Evolutionary conservation across 2,113 vertebrate species (phyloP).

Genomic region (Callipepla californica): DNA sequence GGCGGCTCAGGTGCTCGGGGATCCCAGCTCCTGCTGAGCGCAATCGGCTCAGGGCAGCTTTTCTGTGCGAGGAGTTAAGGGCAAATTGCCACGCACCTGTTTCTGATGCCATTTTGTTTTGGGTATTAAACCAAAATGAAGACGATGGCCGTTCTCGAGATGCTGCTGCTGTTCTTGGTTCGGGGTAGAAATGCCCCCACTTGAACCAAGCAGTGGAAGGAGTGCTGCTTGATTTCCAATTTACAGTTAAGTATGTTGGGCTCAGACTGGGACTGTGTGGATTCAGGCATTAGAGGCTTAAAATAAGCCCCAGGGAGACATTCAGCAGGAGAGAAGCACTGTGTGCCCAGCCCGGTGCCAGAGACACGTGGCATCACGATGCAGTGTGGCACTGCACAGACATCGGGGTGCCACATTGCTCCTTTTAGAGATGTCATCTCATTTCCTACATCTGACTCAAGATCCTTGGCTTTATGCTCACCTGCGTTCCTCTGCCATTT

Average conservation of each 20-base stretch:
- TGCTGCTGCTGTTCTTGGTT: constrained; percentile 50
- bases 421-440: not conserved
- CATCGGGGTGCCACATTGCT: not conserved
- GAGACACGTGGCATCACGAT: not conserved
- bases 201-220: not conserved
- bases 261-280: not conserved
- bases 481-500: not conserved
- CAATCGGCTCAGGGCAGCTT: constrained; percentile 14
- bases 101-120: constrained; percentile 1
- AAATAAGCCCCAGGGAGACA: not conserved
- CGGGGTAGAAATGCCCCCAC: not conserved
- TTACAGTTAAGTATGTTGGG: constrained; percentile 2
- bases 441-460: not conserved
- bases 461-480: constrained; percentile 26
- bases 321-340: not conserved
- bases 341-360: constrained; percentile 1
- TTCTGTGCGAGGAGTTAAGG: not conserved
- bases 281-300: not conserved
- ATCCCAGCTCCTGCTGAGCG: not conserved
- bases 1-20: not conserved
- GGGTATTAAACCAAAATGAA: constrained; percentile 50
- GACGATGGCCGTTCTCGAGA: not conserved
- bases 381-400: not conserved
- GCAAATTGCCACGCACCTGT: not conserved
- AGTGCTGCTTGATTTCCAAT: not conserved